Evolutionary conservation across 1,140 invertebrate genomes (phyloP), one percentile per base, ranked within the genome.

Genomic region (Choristoneura fumiferana): DNA sequence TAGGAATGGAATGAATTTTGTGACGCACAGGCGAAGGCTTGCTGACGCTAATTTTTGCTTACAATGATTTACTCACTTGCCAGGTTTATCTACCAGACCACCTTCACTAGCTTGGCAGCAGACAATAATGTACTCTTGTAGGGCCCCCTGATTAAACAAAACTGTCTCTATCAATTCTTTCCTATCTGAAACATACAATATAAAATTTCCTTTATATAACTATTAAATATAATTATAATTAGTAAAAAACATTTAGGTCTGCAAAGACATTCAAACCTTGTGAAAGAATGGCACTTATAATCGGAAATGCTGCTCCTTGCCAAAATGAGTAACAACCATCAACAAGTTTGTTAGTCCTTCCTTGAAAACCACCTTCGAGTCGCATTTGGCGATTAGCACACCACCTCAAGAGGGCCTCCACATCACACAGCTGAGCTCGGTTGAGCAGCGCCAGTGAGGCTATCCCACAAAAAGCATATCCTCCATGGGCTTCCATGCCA

Each of bases 291-390:
- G 83, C 84, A 79, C 82, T 87, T 62, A 96, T 91, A 22, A 94
- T 90, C 36, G 97, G 96, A 82, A 99, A 97, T 35, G 94, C 92
- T 29, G 95, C 98, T 18, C 97, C 97, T 90, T 98, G 97, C 98
- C 98, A 99, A 91, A 99, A 99, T 1, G 97, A 98, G 84, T 99
- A 99, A 89, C 98, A 99, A 5, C 96, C 95, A 91, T 99, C 98
- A 0, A 99, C 98, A 55, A 99, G 88, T 91, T 99, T 99, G 87
- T 99, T 99, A 3, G 98, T 99, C 73, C 98, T 91, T 0, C 97
- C 97, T 91, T 96, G 95, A 76, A 98, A 98, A 14, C 97, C 97
- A 12, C 97, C 97, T 89, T 98, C 97, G 61, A 95, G 91, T 63
- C 91, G 90, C 96, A 98, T 98, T 89, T 98, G 97, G 60, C 94